Evolutionary conservation across 2,797 vertebrate species (phyloP).

Genomic region (Betta splendens): DNA sequence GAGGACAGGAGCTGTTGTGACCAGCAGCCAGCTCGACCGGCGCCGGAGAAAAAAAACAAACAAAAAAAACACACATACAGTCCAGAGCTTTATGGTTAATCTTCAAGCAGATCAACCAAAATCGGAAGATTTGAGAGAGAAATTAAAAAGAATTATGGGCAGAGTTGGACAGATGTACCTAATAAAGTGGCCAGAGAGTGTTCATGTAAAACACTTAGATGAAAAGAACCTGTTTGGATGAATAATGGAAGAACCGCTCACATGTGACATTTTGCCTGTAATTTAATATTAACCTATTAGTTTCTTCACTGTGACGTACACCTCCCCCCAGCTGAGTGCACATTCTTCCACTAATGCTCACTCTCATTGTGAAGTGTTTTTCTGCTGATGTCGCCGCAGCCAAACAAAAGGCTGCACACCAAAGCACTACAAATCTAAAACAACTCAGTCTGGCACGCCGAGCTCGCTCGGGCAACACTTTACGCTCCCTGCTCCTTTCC

Average conservation of each 20-base stretch:
- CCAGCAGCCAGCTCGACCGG: too few species aligned
- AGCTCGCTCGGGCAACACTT: conserved; percentile 57
- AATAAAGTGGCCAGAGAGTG: too few species aligned
- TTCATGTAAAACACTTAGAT: not conserved
- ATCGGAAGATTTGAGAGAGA: not conserved
- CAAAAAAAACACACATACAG: too few species aligned
- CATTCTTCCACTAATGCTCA: not conserved
- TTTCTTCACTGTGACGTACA: conserved; percentile 5
- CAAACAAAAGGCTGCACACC: conserved; percentile 53
- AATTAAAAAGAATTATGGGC: too few species aligned
- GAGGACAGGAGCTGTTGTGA: too few species aligned
- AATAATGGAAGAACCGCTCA: not conserved
- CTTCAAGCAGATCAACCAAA: not conserved
- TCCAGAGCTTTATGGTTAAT: too few species aligned
- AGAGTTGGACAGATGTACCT: too few species aligned
- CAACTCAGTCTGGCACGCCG: conserved; percentile 67
- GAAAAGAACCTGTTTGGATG: not conserved
- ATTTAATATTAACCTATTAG: conserved; percentile 11
- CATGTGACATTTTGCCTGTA: not conserved
- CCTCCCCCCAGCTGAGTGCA: conserved; percentile 3
- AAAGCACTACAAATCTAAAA: conserved; percentile 56
- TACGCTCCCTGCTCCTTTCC: conserved; percentile 33
- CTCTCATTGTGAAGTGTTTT: conserved; percentile 28
- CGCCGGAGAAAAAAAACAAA: too few species aligned
- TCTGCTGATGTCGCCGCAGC: conserved; percentile 55